These are phyloP conservation scores for Macropis europaea DNA, from an alignment of 2,888 invertebrate species.

Conservation along the genomic window DNA sequence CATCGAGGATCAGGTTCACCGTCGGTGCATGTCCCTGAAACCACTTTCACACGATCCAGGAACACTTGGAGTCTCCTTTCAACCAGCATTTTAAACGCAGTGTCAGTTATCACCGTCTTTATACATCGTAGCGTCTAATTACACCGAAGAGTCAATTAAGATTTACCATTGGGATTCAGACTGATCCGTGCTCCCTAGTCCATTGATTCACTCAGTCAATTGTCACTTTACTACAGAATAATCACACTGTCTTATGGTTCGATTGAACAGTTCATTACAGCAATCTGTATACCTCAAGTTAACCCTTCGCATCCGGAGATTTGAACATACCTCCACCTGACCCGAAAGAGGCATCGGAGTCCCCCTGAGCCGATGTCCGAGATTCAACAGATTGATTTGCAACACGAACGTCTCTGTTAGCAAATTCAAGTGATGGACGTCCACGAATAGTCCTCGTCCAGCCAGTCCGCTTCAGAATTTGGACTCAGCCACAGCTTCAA, in stretches of 20 bases:
- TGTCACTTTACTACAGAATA: neutral
- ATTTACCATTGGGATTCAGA: neutral
- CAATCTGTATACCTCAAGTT: neutral
- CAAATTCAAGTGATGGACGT: too few species aligned
- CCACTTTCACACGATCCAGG: too few species aligned
- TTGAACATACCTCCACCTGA: neutral
- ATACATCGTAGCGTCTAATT: neutral
- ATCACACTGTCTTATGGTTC: neutral
- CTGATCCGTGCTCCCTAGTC: neutral
- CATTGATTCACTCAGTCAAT: neutral
- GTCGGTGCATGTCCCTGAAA: too few species aligned
- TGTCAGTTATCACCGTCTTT: too few species aligned
- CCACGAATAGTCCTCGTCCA: neutral
- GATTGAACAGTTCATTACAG: neutral
- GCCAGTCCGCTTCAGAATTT: conserved; percentile 69
- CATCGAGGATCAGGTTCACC: too few species aligned
- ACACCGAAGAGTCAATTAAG: neutral
- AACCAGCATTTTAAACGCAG: too few species aligned
- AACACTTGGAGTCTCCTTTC: too few species aligned
- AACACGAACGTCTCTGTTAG: too few species aligned
- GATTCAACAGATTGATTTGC: too few species aligned
- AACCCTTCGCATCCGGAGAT: neutral
- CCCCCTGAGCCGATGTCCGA: too few species aligned
- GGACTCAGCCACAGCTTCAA: conserved; percentile 67
- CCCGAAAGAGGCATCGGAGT: neutral